phyloP scores from a whole-genome alignment of 2,888 invertebrate species.

The Leptopilina myrica region DNA sequence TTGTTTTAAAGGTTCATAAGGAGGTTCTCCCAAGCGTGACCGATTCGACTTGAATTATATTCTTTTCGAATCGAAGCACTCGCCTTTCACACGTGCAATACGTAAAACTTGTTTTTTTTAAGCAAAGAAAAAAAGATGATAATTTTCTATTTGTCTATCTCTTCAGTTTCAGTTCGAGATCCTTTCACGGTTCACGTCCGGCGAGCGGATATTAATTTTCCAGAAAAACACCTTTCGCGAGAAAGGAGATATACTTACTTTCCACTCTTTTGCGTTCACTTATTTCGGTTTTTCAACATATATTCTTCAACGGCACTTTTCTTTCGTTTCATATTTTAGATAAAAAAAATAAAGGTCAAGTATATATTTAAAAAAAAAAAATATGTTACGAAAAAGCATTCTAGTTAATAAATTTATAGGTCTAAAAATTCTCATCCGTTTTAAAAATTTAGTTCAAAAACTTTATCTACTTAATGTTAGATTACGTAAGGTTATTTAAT shows the following conservation, averaged over 20 bases:
- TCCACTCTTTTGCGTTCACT: slow-evolving; percentile 23
- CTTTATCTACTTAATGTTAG: too few relatives aligned
- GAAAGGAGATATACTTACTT: slow-evolving; percentile 31
- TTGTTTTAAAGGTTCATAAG: neutral
- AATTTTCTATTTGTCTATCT: slow-evolving; percentile 24
- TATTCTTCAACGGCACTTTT: too few relatives aligned
- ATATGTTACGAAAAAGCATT: too few relatives aligned
- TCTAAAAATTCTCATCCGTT: too few relatives aligned
- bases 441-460: too few relatives aligned
- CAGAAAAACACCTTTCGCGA: slow-evolving; percentile 40
- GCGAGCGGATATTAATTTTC: slow-evolving; percentile 38
- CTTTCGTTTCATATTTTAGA: too few relatives aligned
- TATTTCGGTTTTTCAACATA: neutral
- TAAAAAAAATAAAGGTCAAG: too few relatives aligned
- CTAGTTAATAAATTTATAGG: too few relatives aligned
- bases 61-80: neutral
- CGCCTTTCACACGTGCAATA: slow-evolving; percentile 29
- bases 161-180: slow-evolving; percentile 24
- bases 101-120: neutral
- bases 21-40: slow-evolving; percentile 25
- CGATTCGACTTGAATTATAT: slow-evolving; percentile 15
- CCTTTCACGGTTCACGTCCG: slow-evolving; percentile 33
- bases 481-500: too few relatives aligned
- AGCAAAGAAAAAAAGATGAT: neutral
- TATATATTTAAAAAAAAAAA: too few relatives aligned